A percentile compares a stretch with the other conserved stretches of the same genome.
These are phyloP conservation scores for Tautogolabrus adspersus DNA, from an alignment of 2,113 vertebrate species.

Conservation along the genomic window DNA sequence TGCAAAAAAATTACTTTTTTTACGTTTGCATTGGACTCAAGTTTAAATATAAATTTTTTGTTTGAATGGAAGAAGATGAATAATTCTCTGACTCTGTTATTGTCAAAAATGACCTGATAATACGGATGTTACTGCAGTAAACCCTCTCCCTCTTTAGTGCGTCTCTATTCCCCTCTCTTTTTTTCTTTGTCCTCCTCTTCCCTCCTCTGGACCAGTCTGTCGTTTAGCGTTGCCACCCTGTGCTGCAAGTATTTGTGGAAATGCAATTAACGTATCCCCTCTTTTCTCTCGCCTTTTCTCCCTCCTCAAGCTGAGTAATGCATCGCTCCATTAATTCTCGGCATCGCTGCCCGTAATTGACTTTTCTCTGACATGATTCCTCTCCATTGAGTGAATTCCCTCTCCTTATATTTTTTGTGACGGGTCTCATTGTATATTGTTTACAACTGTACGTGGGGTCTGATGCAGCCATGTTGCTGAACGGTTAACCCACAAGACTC, in stretches of 20 bases:
- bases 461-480: constrained; percentile 36
- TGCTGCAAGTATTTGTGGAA: constrained; percentile 80
- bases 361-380: constrained; percentile 87
- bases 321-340: constrained; percentile 85
- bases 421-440: constrained; percentile 74
- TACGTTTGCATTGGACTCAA: too few species aligned
- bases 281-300: constrained; percentile 73
- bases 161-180: constrained; percentile 49
- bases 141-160: neutral
- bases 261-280: constrained; percentile 83
- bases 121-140: neutral
- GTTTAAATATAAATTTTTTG: too few species aligned
- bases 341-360: constrained; percentile 84
- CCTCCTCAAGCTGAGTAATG: constrained; percentile 84
- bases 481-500: constrained; percentile 39
- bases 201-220: constrained; percentile 60
- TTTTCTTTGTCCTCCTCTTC: constrained; percentile 65
- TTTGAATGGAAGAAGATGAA: too few species aligned
- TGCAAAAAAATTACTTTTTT: neutral
- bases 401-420: constrained; percentile 75
- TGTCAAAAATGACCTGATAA: neutral
- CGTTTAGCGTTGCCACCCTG: constrained; percentile 76
- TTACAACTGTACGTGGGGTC: constrained; percentile 64
- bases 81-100: too few species aligned
- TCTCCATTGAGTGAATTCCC: constrained; percentile 76